Evolutionary conservation across 2,888 invertebrate species (phyloP), one percentile per base, ranked within the genome.

Genomic region (Ochlodes sylvanus): DNA sequence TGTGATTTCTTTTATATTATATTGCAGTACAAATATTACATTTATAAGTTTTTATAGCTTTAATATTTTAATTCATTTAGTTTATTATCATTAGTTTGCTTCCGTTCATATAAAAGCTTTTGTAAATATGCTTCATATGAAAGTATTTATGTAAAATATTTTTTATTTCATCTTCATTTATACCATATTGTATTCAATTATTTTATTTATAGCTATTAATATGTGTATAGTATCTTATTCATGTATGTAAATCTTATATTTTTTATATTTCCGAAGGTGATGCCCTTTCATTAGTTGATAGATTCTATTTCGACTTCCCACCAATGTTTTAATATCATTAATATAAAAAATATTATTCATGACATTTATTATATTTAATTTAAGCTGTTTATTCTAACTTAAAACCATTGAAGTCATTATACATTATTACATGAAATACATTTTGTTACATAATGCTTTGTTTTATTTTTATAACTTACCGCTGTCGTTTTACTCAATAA

Each of bases 111-210:
- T 66, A 41, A 38, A 60, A 42, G 70, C 90, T 91, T 87, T 91
- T 91, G 90, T 92, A 92, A 90, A 92, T 92, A 91, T 82, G 73
- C 83, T 91, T 89, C 87, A 58, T 89, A 89, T 87, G 70, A 71
- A 77, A 73, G 69, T 90, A 89, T 91, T 73, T 91, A 81, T 78
- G 89, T 91, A 90, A 83, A 82, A 83, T 79, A 80, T 89, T 91
- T 64, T 89, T 90, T 79, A 86, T 90, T 82, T 81, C 84, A 86
- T 84, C 88, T 90, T 88, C 82, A 66, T 62, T 71, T 54, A 71
- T 52, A 70, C 60, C n/a, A 54, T 71, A 69, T 63, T 76, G 70
- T 70, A 73, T 65, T 72, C 76, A 70, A 76, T 67, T 74, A 47
- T 77, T 78, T 44, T 72, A 70, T 73, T 42, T 62, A 62, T 54